These are phyloP conservation scores for Iphiclides podalirius DNA, from an alignment of 2,888 invertebrate genomes.

Conservation along the genomic window DNA sequence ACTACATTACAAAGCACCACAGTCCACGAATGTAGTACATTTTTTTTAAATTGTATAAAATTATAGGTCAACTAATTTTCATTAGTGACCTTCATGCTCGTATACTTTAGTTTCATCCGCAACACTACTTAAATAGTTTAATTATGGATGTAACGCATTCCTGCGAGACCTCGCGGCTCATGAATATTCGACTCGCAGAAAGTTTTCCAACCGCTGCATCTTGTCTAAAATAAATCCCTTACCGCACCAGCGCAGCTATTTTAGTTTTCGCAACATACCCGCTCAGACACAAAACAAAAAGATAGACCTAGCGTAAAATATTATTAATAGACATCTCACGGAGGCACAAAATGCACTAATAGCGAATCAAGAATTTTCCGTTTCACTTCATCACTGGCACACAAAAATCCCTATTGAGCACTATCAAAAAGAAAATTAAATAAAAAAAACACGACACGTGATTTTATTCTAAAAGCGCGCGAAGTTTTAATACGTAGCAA, in stretches of 20 bases:
- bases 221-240: constrained; percentile 63
- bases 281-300: constrained; percentile 55
- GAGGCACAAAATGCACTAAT: constrained; percentile 33
- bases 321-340: constrained; percentile 22
- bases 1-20: no score
- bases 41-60: no score
- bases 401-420: constrained; percentile 6
- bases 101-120: neutral
- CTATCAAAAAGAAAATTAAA: constrained; percentile 2
- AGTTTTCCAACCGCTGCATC: constrained; percentile 40
- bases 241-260: constrained; percentile 66
- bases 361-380: constrained; percentile 5
- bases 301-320: constrained; percentile 25
- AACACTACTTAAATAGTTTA: neutral
- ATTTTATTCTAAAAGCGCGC: constrained; percentile 8
- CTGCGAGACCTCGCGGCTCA: constrained; percentile 19
- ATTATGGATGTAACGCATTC: neutral
- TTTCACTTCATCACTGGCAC: constrained; percentile 30
- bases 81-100: no score
- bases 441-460: constrained; percentile 18
- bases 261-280: constrained; percentile 59
- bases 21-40: no score
- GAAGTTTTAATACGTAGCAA: constrained; percentile 1
- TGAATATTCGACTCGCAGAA: constrained; percentile 35
- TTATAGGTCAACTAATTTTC: no score